Base-by-base conservation (phyloP, 2,113 vertebrate species). In the Falco punctatus region DNA sequence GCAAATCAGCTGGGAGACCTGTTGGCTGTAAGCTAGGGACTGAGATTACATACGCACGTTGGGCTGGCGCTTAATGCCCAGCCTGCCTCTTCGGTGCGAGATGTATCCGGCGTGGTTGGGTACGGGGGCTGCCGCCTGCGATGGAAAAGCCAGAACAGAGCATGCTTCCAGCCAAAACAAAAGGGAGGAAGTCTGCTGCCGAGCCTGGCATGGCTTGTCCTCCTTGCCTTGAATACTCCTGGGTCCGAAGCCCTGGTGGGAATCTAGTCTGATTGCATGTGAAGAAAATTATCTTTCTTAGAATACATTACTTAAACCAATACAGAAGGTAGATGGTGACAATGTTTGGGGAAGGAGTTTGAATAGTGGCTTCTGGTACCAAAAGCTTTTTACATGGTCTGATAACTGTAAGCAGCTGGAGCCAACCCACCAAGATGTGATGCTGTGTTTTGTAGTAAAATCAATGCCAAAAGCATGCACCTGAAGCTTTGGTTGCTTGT, bases 91-190 rank as follows among this genome's bases (percentile, higher is more conserved):
- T 32, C 24, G 59, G 18, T 15, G 19, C 1, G 6, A 73, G 74
- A 40, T n/a, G 46, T 49, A 92, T 46, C 35, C 5, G 5, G 22
- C 3, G 1, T 2, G 2, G 48, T 83, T 55, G 19, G 83, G 82
- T 42, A 61, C 0, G 0, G 35, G 74, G 52, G 33, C 75, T 94
- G 90, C 52, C 0, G 3, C 42, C 59, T 66, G 21, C 1, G 1
- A 3, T 33, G 42, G 28, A n/a, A 24, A 24, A 40, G 30, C 54
- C 30, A 24, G 92, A 94, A 58, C 26, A 71, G 71, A 92, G 57
- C 24, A 13, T 28, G 17, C 30, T 86, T 92, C 88, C 65, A 96
- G 86, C 57, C 88, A 88, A 93, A 94, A 89, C 69, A 93, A 91
- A 95, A 86, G 51, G 75, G 55, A 87, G 46, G 64, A 88, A 75